phyloP scores from a whole-genome alignment of 2,797 vertebrate species.

The Ctenopoma kingsleyae region DNA sequence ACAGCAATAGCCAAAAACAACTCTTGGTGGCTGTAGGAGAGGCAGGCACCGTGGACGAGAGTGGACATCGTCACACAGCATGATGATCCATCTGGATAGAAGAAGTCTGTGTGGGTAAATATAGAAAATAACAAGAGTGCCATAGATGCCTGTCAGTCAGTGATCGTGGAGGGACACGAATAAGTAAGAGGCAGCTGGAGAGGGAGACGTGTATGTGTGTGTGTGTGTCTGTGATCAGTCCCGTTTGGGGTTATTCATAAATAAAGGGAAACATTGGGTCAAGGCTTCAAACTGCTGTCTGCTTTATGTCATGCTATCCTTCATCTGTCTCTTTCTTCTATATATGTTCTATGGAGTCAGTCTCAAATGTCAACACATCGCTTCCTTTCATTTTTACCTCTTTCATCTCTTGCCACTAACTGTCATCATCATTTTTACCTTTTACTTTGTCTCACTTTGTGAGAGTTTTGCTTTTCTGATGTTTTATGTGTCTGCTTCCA shows the following conservation, averaged over 20 bases:
- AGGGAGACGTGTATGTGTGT: slow-evolving; percentile 39
- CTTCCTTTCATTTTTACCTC: slow-evolving; percentile 4
- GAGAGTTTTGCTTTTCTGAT: slow-evolving; percentile 19
- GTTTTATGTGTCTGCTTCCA: slow-evolving; percentile 24
- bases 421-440: slow-evolving; percentile 41
- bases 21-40: slow-evolving; percentile 37
- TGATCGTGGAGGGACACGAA: slow-evolving; percentile 67
- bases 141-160: slow-evolving; percentile 70
- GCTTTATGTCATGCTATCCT: slow-evolving; percentile 36
- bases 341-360: slow-evolving; percentile 10
- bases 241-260: slow-evolving; percentile 66
- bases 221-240: slow-evolving; percentile 51
- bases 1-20: slow-evolving; percentile 66
- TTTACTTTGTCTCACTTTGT: slow-evolving; percentile 34
- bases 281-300: slow-evolving; percentile 55
- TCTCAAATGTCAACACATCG: slow-evolving; percentile 22
- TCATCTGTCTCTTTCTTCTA: background rate
- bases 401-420: slow-evolving; percentile 46
- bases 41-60: slow-evolving; percentile 40
- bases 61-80: slow-evolving; percentile 56
- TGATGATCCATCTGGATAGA: slow-evolving; percentile 69
- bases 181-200: slow-evolving; percentile 76
- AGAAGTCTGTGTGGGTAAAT: slow-evolving; percentile 72
- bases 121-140: slow-evolving; percentile 80
- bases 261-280: slow-evolving; percentile 61